Conservation (phyloP, 2,113 vertebrate species). For the Gymnobelideus leadbeateri region DNA sequence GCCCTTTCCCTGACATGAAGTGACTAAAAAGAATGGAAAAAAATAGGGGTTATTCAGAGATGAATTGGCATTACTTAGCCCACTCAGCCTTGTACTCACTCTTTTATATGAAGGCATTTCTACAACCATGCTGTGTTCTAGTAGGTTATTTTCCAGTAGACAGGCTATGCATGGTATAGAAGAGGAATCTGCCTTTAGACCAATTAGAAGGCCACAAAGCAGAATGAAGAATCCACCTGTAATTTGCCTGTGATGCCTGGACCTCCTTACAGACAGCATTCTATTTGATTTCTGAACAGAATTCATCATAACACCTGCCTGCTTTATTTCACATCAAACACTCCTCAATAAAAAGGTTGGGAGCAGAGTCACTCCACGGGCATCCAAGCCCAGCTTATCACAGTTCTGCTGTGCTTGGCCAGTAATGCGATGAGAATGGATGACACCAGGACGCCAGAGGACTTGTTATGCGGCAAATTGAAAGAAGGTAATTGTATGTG, state of each 20-base stretch:
- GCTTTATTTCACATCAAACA: slow-evolving; percentile 65
- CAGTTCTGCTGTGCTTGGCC: slow-evolving; percentile 56
- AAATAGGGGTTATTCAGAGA: slow-evolving; percentile 22
- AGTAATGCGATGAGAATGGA: slow-evolving; percentile 55
- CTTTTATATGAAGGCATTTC: slow-evolving; percentile 47
- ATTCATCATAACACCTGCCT: slow-evolving; percentile 51
- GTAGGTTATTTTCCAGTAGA: slow-evolving; percentile 65
- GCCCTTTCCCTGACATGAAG: background rate
- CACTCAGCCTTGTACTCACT: slow-evolving; percentile 5
- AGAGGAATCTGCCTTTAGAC: slow-evolving; percentile 56
- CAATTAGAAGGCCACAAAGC: slow-evolving; percentile 68
- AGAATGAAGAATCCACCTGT: slow-evolving; percentile 63
- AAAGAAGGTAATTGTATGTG: slow-evolving; percentile 42
- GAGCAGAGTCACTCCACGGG: slow-evolving; percentile 37
- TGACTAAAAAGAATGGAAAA: slow-evolving; percentile 28
- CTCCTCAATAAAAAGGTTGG: slow-evolving; percentile 62
- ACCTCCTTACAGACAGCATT: slow-evolving; percentile 47
- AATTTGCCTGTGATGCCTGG: slow-evolving; percentile 56
- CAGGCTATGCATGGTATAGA: slow-evolving; percentile 53
- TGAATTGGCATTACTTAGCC: slow-evolving; percentile 52
- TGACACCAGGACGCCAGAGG: slow-evolving; percentile 51
- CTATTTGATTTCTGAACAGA: slow-evolving; percentile 54
- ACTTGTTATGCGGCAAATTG: slow-evolving; percentile 33
- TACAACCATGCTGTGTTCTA: slow-evolving; percentile 56
- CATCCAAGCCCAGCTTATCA: slow-evolving; percentile 58